Conservation (phyloP, 2,797 vertebrate species). For the Florisuga fusca region DNA sequence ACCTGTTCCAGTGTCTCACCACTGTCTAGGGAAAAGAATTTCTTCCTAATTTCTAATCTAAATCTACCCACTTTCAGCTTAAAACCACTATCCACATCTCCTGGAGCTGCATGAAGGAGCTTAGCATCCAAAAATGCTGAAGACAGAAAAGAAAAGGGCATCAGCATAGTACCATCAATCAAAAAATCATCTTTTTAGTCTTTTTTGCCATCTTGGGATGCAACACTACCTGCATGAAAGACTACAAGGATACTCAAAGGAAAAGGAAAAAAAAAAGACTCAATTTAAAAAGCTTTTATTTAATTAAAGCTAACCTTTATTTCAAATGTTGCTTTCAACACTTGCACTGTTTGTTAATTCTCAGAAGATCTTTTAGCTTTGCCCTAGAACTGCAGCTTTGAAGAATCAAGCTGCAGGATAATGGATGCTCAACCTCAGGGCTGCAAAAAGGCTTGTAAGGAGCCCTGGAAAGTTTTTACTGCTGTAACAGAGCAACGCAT, state of each 20-base stretch:
- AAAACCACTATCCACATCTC: background rate
- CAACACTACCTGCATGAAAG: background rate
- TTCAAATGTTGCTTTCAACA: slow-evolving; percentile 18
- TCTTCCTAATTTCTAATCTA: too few species aligned
- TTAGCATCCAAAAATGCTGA: background rate
- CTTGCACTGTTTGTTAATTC: slow-evolving; percentile 4
- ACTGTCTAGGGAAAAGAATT: too few species aligned
- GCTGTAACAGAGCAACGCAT: slow-evolving; percentile 9
- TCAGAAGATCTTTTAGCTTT: background rate
- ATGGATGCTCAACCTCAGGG: background rate
- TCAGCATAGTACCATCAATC: fast-evolving
- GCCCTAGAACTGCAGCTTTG: background rate
- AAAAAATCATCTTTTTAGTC: background rate
- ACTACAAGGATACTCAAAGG: background rate
- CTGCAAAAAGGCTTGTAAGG: slow-evolving; percentile 42
- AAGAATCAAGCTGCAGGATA: slow-evolving; percentile 10
- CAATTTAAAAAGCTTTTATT: background rate
- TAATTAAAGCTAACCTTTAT: slow-evolving; percentile 54
- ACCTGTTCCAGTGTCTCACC: too few species aligned
- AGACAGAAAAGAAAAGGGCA: background rate
- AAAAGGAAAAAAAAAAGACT: background rate
- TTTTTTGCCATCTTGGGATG: background rate
- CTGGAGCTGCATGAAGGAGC: background rate
- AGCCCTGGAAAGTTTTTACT: slow-evolving; percentile 38
- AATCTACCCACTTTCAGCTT: too few species aligned